phyloP scores from a whole-genome alignment of 2,797 vertebrate species.

The Coreius guichenoti region DNA sequence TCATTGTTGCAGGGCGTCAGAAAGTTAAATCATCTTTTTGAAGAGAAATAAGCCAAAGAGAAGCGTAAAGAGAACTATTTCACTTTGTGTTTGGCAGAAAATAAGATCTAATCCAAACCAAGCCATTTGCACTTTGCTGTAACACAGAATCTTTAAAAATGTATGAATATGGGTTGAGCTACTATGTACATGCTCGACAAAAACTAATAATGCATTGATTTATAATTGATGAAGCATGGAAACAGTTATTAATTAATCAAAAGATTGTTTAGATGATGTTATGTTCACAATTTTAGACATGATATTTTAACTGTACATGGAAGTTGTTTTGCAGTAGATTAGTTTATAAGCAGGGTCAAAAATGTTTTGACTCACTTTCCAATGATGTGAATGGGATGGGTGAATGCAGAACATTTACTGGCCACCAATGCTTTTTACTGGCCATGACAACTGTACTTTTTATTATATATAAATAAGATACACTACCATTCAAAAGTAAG shows the following conservation, averaged over 20 bases:
- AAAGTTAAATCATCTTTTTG: slow-evolving; percentile 14
- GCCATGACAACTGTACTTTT: not conserved
- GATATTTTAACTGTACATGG: not conserved
- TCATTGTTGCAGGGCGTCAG: slow-evolving; percentile 9
- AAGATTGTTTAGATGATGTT: not conserved
- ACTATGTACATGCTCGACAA: not conserved
- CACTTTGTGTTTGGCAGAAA: slow-evolving; percentile 3
- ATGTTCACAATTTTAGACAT: not conserved
- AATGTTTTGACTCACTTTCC: not conserved
- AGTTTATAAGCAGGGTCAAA: not conserved
- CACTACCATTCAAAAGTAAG: not conserved
- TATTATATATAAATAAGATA: not conserved
- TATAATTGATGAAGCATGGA: slow-evolving; percentile 18
- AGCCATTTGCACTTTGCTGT: not conserved
- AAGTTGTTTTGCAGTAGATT: not conserved
- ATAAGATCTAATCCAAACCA: not conserved
- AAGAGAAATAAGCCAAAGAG: slow-evolving; percentile 24
- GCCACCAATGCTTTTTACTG: not conserved
- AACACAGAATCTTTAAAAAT: slow-evolving; percentile 22
- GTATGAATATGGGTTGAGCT: slow-evolving; percentile 18
- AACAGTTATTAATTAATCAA: slow-evolving; percentile 11
- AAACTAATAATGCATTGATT: slow-evolving; percentile 17
- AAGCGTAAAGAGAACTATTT: not conserved
- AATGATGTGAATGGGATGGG: too few relatives aligned
- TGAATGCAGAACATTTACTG: not conserved